Percentiles rank a stretch among this genome's conserved stretches.
Evolutionary conservation across 2,888 invertebrate species (phyloP).

Genomic region (Alviniconcha strummeri): DNA sequence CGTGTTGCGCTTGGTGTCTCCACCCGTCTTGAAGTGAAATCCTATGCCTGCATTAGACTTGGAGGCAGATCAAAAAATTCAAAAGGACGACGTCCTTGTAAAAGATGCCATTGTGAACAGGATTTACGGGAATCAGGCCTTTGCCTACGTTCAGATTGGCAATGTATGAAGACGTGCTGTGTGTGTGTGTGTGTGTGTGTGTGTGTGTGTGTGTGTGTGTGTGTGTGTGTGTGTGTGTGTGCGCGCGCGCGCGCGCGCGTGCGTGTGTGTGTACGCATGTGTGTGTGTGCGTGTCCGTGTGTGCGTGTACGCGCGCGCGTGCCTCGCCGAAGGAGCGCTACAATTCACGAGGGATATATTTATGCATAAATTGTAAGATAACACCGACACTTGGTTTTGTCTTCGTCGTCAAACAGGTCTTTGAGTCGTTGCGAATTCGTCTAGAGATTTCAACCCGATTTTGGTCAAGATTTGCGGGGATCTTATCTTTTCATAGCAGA

Average conservation of each 20-base stretch:
- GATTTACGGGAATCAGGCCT: too few species aligned
- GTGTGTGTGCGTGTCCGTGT: background rate
- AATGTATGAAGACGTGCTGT: background rate
- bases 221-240: background rate
- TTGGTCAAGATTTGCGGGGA: background rate
- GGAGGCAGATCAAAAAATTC: too few species aligned
- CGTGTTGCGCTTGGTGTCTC: too few species aligned
- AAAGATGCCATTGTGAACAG: too few species aligned
- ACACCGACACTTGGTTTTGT: background rate
- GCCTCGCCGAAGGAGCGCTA: too few species aligned
- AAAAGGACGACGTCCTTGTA: too few species aligned
- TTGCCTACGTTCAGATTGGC: too few species aligned
- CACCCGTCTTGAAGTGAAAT: too few species aligned
- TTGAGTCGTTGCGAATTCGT: background rate
- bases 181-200: background rate
- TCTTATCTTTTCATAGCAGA: background rate
- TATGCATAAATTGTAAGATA: too few species aligned
- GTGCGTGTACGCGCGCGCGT: background rate
- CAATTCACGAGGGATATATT: too few species aligned
- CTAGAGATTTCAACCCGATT: conserved; percentile 4
- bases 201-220: background rate
- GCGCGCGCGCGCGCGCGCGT: background rate
- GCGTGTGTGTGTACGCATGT: background rate
- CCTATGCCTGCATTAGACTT: too few species aligned
- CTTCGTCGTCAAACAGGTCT: background rate